Percentiles rank a stretch among this genome's conserved stretches.
phyloP scores from a whole-genome alignment of 2,888 invertebrate genomes.

The Lycaena phlaeas region DNA sequence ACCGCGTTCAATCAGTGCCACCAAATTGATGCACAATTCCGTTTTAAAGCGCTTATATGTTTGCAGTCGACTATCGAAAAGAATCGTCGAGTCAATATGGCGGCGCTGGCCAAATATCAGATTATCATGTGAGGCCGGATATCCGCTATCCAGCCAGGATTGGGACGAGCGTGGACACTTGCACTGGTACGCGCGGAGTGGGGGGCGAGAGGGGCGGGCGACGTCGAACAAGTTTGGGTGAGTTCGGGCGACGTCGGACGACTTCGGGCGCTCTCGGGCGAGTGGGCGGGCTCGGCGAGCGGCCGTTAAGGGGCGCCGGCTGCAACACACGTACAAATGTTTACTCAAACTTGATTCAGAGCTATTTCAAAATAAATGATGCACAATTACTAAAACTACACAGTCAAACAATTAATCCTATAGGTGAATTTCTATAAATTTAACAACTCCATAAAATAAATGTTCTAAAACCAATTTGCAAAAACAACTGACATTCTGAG shows the following conservation, averaged over 20 bases:
- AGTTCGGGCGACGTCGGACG: constrained; percentile 17
- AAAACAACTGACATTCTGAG: too few species aligned
- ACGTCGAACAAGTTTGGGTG: constrained; percentile 1
- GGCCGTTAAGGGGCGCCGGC: background rate
- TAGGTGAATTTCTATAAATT: too few species aligned
- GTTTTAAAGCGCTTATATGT: too few species aligned
- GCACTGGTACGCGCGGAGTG: constrained; percentile 13
- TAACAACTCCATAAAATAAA: too few species aligned
- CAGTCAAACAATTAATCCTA: too few species aligned
- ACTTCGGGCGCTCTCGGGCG: background rate
- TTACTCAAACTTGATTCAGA: too few species aligned
- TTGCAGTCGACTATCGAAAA: too few species aligned
- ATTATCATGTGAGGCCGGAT: constrained; percentile 7
- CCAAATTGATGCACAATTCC: too few species aligned
- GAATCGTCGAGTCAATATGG: background rate
- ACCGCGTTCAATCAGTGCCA: constrained; percentile 1
- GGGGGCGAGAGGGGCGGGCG: constrained; percentile 16
- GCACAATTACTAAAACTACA: too few species aligned
- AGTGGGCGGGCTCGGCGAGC: background rate
- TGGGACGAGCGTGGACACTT: background rate
- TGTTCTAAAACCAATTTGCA: too few species aligned
- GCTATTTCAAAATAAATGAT: too few species aligned
- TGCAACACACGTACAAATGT: too few species aligned
- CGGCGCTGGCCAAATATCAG: background rate
- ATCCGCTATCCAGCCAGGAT: constrained; percentile 3